Percentiles rank a stretch among this genome's conserved stretches.
Conservation (phyloP, 2,797 vertebrate species). For the Anniella stebbinsi region DNA sequence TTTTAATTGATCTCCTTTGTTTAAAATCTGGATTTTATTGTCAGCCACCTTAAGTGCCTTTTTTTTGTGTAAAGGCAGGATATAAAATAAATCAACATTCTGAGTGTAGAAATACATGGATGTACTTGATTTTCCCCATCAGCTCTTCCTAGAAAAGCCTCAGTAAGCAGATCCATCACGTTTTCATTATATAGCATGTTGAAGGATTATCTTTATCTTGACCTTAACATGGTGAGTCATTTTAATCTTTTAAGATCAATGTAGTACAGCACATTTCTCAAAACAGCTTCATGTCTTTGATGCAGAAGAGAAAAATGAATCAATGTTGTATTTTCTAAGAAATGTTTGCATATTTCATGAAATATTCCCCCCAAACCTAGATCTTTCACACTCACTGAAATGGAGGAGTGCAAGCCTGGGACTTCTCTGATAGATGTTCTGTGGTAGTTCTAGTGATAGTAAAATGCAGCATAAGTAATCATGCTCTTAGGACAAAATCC, state of each 20-base stretch:
- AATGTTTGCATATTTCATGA: background rate
- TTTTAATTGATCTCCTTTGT: too few species aligned
- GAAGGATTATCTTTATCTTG: background rate
- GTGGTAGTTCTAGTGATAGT: background rate
- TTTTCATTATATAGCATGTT: background rate
- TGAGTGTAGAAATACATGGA: background rate
- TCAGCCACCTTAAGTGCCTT: too few species aligned
- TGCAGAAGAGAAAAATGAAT: background rate
- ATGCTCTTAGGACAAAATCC: background rate
- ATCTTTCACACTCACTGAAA: background rate
- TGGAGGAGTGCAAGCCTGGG: background rate
- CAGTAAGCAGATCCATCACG: background rate
- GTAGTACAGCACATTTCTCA: background rate
- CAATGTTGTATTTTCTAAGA: background rate
- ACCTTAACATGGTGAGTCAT: background rate
- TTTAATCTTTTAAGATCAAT: background rate
- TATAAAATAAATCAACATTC: background rate
- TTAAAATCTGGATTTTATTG: too few species aligned
- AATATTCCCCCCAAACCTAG: background rate
- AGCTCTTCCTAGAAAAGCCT: background rate
- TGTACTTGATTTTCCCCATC: background rate
- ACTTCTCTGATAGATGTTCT: background rate
- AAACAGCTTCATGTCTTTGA: background rate
- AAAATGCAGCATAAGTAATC: background rate
- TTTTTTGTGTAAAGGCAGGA: too few species aligned